Evolutionary conservation across 2,113 vertebrate genomes (phyloP), one percentile per base, ranked within the genome.

Genomic region (Mystacornis crossleyi): DNA sequence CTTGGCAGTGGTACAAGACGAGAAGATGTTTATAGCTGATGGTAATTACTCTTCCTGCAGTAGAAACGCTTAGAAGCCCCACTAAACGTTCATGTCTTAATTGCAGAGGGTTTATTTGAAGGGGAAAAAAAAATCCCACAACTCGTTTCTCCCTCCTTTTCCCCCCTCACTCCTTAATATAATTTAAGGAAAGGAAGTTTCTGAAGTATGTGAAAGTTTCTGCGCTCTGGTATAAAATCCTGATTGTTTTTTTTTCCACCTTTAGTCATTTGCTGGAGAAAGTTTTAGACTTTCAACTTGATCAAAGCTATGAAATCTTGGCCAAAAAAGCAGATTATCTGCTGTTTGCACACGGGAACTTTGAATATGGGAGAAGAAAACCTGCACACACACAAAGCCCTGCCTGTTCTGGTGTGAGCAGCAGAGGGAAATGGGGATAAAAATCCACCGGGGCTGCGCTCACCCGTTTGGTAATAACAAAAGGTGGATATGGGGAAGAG

Each of bases 21-120:
- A 92, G 72, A 38, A 64, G 91, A 93, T 97, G 96, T 95, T 97
- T 96, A 94, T 93, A 81, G 92, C 91, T 95, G 91, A 62, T 96
- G 96, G 93, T 97, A 97, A 97, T 96, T 95, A 70, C 91, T 89
- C 83, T 96, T 97, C 93, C 93, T 96, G 89, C 82, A 81, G 89
- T 90, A 95, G 82, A 92, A 97, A 54, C 43, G 86, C 95, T 97
- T 92, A 92, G 94, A 95, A 97, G 91, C 95, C 95, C 91, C 93
- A 86, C 86, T 96, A 83, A 95, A 93, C 2, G 38, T 90, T 97
- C 82, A 58, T 54, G 86, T 81, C 93, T 95, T 97, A 97, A 97
- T 96, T 96, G 89, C 94, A 92, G 89, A 6, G 51, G 86, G 75
- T 86, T 93, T 89, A 92, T 93, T 95, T 96, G 95, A 97, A 95